Base-by-base conservation (phyloP, 2,888 invertebrate genomes). In the Sinopyrophorus schimmeli region DNA sequence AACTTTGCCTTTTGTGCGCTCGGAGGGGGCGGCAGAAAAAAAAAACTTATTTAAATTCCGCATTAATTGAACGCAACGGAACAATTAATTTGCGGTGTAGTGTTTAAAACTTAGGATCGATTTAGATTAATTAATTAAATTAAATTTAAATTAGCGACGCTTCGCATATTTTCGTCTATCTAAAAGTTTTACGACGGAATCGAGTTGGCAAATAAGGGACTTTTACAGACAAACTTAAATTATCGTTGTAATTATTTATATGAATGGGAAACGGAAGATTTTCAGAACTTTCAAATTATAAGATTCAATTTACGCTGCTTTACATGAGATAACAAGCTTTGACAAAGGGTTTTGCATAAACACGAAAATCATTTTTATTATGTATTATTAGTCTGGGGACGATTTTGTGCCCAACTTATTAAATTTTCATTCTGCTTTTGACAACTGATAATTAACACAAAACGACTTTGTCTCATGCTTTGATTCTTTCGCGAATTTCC, bases 31-130 rank as follows among this genome's bases (percentile, higher is more conserved):
- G n/a, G n/a, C n/a, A n/a, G n/a, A n/a, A n/a, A n/a, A n/a, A 63
- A 63, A 65, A 62, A 61, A 58, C 61, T 62, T 62, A 65, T 64
- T 62, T 62, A 63, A 60, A 66, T 64, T 64, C 61, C 62, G 47
- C 62, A 62, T 63, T 66, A 65, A 65, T 66, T 63, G 58, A 54
- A 57, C 52, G 47, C 60, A 57, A 59, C 57, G 54, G 58, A 60
- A 56, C 58, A 60, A 63, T 61, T 61, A 59, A 60, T 60, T 60
- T 54, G 53, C 47, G 57, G 49, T 49, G 46, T 49, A 53, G 44
- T 49, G 42, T 50, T 50, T 49, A 42, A 49, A 50, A 49, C 50
- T 54, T 47, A 46, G 44, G 46, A 50, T 48, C 48, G 42, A 47
- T 54, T 54, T 47, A 38, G 44, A 50, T 50, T 50, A 50, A 50